Percentiles rank a stretch among this genome's conserved stretches.
Evolutionary conservation across 2,797 vertebrate species (phyloP).

Genomic region (Dermochelys coriacea): DNA sequence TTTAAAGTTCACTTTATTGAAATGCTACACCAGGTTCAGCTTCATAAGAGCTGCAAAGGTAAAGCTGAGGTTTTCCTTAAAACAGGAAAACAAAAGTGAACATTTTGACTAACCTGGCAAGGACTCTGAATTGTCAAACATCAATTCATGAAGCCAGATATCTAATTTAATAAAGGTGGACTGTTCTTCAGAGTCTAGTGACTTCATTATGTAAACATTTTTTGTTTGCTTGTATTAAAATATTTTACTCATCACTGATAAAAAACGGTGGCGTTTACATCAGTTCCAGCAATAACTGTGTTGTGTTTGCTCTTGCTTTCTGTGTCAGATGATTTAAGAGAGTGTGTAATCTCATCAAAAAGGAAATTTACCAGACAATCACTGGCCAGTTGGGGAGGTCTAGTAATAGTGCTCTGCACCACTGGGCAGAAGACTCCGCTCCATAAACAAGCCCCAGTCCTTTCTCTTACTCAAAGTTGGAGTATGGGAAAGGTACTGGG

Average conservation of each 20-base stretch:
- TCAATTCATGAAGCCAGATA: slow-evolving; percentile 10
- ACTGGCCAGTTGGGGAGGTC: not conserved
- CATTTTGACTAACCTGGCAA: slow-evolving; percentile 40
- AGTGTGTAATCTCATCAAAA: slow-evolving; percentile 9
- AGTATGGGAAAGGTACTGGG: not conserved
- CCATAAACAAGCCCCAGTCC: not conserved
- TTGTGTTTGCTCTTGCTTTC: slow-evolving; percentile 43
- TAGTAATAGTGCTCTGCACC: not conserved
- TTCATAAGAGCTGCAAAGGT: not conserved
- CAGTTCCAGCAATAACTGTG: slow-evolving; percentile 41
- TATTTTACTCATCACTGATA: slow-evolving; percentile 51
- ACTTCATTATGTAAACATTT: slow-evolving; percentile 34
- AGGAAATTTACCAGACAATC: not conserved
- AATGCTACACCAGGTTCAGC: not conserved
- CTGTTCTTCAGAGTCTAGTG: slow-evolving; percentile 1
- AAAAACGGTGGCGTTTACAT: slow-evolving; percentile 67
- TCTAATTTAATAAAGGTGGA: not conserved
- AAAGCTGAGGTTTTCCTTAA: slow-evolving; percentile 14
- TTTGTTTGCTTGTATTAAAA: slow-evolving; percentile 31
- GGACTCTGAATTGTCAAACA: slow-evolving; percentile 38
- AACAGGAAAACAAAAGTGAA: slow-evolving; percentile 28
- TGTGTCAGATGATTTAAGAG: not conserved
- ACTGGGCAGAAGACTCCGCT: accelerated
- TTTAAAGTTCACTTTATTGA: not conserved
- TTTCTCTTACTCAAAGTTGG: not conserved